Base-by-base conservation (phyloP, 2,113 vertebrate species). In the Myotis brandtii region DNA sequence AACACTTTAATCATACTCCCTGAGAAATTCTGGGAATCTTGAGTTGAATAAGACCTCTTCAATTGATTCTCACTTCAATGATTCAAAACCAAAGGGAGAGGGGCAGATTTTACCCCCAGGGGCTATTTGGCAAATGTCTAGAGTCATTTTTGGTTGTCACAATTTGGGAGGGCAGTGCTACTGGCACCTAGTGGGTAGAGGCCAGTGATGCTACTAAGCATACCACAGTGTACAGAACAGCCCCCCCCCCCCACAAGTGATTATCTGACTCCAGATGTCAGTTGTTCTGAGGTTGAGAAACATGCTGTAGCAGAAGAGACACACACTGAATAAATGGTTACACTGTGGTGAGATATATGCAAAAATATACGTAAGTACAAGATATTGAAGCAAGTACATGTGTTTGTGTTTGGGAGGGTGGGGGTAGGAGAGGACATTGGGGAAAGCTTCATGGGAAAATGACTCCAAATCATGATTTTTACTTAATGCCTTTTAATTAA, bases 401-500 rank as follows among this genome's bases (percentile, higher is more conserved):
- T 79, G 43, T 52, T 18, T 52, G 46, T 17, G 14, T 48, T 62
- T 62, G 62, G 62, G 16, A 9, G 70, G 12, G 70, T 23, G 12
- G 5, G 27, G 25, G 48, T 48, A 5, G 30, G 70, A 40, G 59
- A 32, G 20, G 50, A 4, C 18, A 16, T 9, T 11, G 32, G 11
- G 9, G 46, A 72, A 87, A 66, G 13, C 56, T 76, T 66, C 37
- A 67, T 20, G 37, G 34, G 27, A 32, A 95, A 76, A 40, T 13
- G 32, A 85, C 37, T 93, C 14, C 66, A 92, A 70, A 56, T 86
- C 66, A 80, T 34, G 34, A 80, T 72, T 76, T 92, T 89, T 43
- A 79, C 70, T 89, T 40, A 56, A 43, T 50, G 54, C 25, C 48
- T 97, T 89, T 93, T 9, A 91, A 86, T 32, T 48, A 91, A 11